These are phyloP conservation scores for Danio tinwini DNA, from an alignment of 2,797 vertebrate species.

Conservation along the genomic window DNA sequence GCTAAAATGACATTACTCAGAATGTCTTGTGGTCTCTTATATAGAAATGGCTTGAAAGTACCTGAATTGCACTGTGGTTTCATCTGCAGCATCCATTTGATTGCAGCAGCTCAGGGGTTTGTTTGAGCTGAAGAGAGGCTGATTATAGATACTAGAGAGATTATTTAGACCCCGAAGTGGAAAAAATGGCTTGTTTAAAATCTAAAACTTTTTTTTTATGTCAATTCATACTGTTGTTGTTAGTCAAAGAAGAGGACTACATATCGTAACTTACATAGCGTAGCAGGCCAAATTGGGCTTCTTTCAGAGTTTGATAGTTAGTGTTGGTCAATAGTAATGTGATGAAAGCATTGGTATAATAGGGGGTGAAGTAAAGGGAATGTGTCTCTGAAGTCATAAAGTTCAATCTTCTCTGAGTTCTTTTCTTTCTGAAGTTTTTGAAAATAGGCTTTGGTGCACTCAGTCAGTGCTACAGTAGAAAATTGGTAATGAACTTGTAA, in stretches of 20 bases:
- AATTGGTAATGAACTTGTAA: neutral
- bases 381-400: conserved; percentile 12
- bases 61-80: conserved; percentile 1
- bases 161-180: conserved; percentile 11
- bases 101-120: conserved; percentile 18
- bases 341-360: conserved; percentile 17
- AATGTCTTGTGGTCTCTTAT: conserved; percentile 36
- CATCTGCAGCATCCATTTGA: conserved; percentile 20
- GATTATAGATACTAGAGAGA: conserved; percentile 41
- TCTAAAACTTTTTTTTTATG: neutral
- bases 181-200: conserved; percentile 21
- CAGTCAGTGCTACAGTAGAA: neutral
- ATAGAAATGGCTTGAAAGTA: conserved; percentile 24
- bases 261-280: too few relatives aligned
- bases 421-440: conserved; percentile 1
- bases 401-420: neutral
- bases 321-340: neutral
- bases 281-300: neutral
- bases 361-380: neutral
- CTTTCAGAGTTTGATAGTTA: conserved; percentile 2
- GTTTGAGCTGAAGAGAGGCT: conserved; percentile 33
- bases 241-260: conserved; percentile 4
- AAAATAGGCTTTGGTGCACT: conserved; percentile 7
- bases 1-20: conserved; percentile 35
- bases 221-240: neutral